These are phyloP conservation scores for Rhodeus uyekii DNA, from an alignment of 2,797 vertebrate genomes.

Conservation along the genomic window DNA sequence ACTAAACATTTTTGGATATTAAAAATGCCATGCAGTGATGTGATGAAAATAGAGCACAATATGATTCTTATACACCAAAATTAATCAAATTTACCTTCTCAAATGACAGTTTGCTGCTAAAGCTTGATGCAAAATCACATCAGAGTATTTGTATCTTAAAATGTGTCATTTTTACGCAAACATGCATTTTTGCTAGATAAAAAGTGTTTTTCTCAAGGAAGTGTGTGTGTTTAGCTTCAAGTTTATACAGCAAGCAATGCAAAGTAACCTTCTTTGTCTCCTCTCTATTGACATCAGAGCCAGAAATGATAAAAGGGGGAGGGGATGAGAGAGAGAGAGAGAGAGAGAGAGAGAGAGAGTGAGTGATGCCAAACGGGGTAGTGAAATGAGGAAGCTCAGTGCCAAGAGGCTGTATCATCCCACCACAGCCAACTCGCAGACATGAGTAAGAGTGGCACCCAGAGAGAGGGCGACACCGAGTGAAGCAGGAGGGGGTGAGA, in stretches of 20 bases:
- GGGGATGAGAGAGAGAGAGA: slow-evolving; percentile 13
- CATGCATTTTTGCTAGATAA: neutral
- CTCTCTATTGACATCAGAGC: slow-evolving; percentile 56
- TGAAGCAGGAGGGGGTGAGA: slow-evolving; percentile 36
- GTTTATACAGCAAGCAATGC: slow-evolving; percentile 20
- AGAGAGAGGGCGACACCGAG: slow-evolving; percentile 31
- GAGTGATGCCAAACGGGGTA: slow-evolving; percentile 19
- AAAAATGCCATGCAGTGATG: neutral
- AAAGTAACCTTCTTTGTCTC: slow-evolving; percentile 29
- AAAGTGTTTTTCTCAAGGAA: slow-evolving; percentile 58
- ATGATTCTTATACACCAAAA: neutral
- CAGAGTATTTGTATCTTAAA: neutral
- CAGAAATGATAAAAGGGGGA: slow-evolving; percentile 18
- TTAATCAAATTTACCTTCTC: neutral
- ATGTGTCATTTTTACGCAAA: neutral
- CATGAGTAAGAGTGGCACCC: slow-evolving; percentile 38
- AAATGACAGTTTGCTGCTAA: neutral
- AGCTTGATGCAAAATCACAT: neutral
- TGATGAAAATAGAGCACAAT: neutral
- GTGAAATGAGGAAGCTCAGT: slow-evolving; percentile 40
- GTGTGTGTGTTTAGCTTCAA: slow-evolving; percentile 11
- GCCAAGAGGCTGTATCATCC: slow-evolving; percentile 56
- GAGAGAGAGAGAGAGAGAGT: slow-evolving; percentile 15
- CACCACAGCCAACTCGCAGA: slow-evolving; percentile 36
- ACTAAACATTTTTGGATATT: neutral